Evolutionary conservation across 2,888 invertebrate genomes (phyloP).

Genomic region (Tethea ocularis): DNA sequence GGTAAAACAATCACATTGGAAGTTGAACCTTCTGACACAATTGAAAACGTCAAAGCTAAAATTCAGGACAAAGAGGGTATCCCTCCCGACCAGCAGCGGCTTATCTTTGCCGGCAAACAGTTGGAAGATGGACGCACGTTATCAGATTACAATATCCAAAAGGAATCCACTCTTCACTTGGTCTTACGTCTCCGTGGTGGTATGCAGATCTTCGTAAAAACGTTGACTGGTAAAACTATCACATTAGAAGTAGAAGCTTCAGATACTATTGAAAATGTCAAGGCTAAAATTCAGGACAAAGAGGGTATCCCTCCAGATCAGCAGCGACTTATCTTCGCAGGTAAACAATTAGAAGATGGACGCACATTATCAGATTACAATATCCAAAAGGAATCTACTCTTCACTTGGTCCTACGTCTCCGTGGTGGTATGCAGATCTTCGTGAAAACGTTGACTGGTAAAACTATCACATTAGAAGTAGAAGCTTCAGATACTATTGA

Average conservation of each 20-base stretch:
- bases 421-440: conserved; percentile 49
- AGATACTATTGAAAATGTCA: conserved; percentile 27
- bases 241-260: conserved; percentile 24
- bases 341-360: conserved; percentile 25
- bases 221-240: conserved; percentile 24
- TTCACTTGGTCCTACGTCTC: conserved; percentile 37
- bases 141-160: conserved; percentile 23
- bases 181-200: conserved; percentile 21
- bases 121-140: conserved; percentile 24
- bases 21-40: conserved; percentile 24
- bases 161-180: conserved; percentile 22
- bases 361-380: conserved; percentile 17
- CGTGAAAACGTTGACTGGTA: conserved; percentile 43
- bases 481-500: conserved; percentile 45
- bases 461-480: conserved; percentile 43
- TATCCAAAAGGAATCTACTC: conserved; percentile 35
- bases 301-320: conserved; percentile 42
- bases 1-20: conserved; percentile 33
- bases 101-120: conserved; percentile 22
- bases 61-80: conserved; percentile 33
- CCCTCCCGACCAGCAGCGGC: conserved; percentile 20
- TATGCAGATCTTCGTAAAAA: conserved; percentile 27
- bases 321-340: conserved; percentile 33
- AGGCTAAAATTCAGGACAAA: conserved; percentile 35
- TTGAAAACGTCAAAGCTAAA: conserved; percentile 26